These are phyloP conservation scores for Corvus hawaiiensis DNA, from an alignment of 2,113 vertebrate species.

Conservation along the genomic window DNA sequence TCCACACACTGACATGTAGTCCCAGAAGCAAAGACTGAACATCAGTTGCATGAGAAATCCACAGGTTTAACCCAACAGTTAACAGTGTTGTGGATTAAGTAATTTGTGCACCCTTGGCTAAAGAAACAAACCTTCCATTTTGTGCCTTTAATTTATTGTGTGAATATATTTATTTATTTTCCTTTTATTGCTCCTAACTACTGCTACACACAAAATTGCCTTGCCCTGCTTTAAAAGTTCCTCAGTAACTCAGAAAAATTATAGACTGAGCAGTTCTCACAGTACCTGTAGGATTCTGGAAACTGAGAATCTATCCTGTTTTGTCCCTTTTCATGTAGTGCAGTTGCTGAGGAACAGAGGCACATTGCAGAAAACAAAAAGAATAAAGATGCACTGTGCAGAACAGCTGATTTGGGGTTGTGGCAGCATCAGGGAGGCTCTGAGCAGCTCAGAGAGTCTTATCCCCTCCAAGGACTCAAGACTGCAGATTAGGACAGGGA, in stretches of 20 bases:
- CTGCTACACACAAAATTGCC: background rate
- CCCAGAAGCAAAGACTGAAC: background rate
- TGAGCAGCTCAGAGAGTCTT: background rate
- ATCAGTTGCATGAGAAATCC: background rate
- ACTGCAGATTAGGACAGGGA: background rate
- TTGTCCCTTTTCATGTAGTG: background rate
- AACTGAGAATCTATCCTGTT: background rate
- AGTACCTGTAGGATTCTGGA: background rate
- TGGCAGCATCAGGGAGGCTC: background rate
- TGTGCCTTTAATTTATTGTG: background rate
- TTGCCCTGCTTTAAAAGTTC: background rate
- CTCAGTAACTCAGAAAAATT: background rate
- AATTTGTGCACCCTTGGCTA: background rate
- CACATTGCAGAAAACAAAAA: background rate
- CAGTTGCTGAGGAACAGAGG: background rate
- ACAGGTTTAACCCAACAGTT: background rate
- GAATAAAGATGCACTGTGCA: background rate
- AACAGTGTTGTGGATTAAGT: background rate
- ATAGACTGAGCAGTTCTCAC: background rate
- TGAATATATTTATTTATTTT: background rate
- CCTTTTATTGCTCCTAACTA: background rate
- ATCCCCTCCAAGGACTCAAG: background rate
- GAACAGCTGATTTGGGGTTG: background rate
- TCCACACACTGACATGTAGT: background rate
- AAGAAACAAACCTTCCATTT: background rate